Evolutionary conservation across 2,888 invertebrate genomes (phyloP).

Genomic region (Laspeyria flexula): DNA sequence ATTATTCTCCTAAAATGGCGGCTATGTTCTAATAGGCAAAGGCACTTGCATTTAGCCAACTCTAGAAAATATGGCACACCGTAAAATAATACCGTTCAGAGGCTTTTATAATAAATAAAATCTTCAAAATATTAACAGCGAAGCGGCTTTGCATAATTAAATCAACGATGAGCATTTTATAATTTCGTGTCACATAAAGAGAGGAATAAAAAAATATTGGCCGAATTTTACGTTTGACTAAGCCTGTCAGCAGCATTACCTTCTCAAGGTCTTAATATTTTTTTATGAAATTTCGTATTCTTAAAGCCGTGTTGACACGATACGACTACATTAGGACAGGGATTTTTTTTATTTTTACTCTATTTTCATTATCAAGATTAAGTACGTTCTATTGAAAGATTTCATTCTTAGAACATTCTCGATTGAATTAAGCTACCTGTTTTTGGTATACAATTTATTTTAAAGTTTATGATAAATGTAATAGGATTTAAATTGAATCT

Average conservation of each 20-base stretch:
- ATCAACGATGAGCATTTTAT: conserved; percentile 12
- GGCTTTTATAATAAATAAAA: background rate
- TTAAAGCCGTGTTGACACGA: conserved; percentile 16
- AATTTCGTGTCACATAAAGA: conserved; percentile 22
- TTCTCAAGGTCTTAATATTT: conserved; percentile 17
- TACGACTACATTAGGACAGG: conserved; percentile 15
- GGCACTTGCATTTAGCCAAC: background rate
- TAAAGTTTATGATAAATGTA: no score
- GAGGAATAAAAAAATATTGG: conserved; percentile 22
- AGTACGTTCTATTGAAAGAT: no score
- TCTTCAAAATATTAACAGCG: background rate
- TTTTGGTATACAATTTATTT: no score
- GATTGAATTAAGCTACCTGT: no score
- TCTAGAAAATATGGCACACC: background rate
- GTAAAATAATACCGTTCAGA: background rate
- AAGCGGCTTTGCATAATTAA: conserved; percentile 7
- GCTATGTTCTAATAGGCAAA: background rate
- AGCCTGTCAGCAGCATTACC: conserved; percentile 20
- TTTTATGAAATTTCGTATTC: conserved; percentile 18
- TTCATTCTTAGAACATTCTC: no score
- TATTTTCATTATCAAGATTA: background rate
- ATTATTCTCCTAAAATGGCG: background rate
- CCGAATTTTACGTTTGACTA: conserved; percentile 22
- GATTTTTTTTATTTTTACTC: background rate
- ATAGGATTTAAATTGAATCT: no score